Evolutionary conservation across 2,888 invertebrate genomes (phyloP), one percentile per base, ranked within the genome.

Genomic region (Lomographa bimaculata): DNA sequence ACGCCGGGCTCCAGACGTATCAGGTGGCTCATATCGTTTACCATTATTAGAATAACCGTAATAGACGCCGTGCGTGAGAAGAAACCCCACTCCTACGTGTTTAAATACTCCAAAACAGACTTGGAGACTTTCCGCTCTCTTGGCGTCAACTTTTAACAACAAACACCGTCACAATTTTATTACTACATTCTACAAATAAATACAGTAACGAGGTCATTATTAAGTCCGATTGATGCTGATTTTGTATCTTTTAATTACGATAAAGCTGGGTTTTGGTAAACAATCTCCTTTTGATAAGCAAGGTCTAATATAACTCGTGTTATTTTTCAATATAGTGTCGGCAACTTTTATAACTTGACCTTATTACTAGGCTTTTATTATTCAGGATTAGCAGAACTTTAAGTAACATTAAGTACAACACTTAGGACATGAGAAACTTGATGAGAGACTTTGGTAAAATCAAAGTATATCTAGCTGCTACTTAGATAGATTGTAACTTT

Each of bases 1-100:
- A 74, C 67, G 72, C 73, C 65, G 60, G 55, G 50, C 55, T 77
- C 63, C 69, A 71, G 73, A 54, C 72, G 76, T 79, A 69, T 80
- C 79, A 65, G 62, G 63, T 79, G 56, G 71, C 76, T 58, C 61
- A 64, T 62, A 67, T 63, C 54, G 54, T 46, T 43, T 19, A 42
- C 40, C 33, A 39, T 28, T 49, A 44, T 20, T 43, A 46, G 41
- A 44, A 42, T 48, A 41, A 18, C 5, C 25, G 8, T 21, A 27
- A 40, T 9, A 36, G 8, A 25, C 9, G 23, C 9, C 11, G 12
- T 16, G 17, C 33, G 37, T 34, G 42, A 21, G 34, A 28, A 40
- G n/a, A 39, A 37, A 19, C 9, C 9, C 36, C 11, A 21, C 14
- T 30, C 30, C 12, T 10, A 21, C 21, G 20, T 12, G 23, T 37